Percentiles rank a stretch among this genome's conserved stretches.
Conservation (phyloP, 2,113 vertebrate species). For the Scatophagus argus region DNA sequence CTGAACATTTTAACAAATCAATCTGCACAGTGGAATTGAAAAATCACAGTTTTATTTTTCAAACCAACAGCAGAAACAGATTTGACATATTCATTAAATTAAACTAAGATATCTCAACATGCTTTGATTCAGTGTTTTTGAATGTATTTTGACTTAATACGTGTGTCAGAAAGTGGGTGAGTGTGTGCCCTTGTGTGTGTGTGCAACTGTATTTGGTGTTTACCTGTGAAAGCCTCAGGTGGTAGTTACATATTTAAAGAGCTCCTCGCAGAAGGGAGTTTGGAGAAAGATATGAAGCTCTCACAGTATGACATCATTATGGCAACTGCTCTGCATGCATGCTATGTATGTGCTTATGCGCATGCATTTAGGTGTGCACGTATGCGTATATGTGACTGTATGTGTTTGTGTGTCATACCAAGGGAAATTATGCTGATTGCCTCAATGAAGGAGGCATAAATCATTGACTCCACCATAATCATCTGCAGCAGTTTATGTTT, state of each 20-base stretch:
- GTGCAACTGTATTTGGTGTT: slow-evolving; percentile 36
- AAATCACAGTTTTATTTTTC: not conserved
- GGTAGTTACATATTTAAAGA: slow-evolving; percentile 63
- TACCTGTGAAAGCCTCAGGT: slow-evolving; percentile 50
- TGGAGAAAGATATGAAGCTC: slow-evolving; percentile 35
- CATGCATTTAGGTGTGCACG: slow-evolving; percentile 13
- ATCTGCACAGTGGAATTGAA: not conserved
- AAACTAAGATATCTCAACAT: slow-evolving; percentile 6
- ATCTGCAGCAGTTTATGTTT: slow-evolving; percentile 70
- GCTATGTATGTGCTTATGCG: slow-evolving; percentile 20
- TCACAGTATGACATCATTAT: slow-evolving; percentile 27
- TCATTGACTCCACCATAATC: slow-evolving; percentile 72
- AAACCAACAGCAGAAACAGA: not conserved
- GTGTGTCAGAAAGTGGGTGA: not conserved
- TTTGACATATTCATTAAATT: not conserved
- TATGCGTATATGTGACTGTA: not conserved
- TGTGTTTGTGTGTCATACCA: slow-evolving; percentile 54
- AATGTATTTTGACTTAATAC: not conserved
- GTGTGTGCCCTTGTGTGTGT: not conserved
- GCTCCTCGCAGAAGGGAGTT: slow-evolving; percentile 31
- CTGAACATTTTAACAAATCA: not conserved
- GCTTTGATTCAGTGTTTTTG: not conserved
- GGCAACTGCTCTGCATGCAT: slow-evolving; percentile 23
- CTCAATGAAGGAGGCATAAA: slow-evolving; percentile 76
- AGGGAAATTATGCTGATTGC: slow-evolving; percentile 79